Evolutionary conservation across 2,797 vertebrate species (phyloP).

Genomic region (Momotus momota): DNA sequence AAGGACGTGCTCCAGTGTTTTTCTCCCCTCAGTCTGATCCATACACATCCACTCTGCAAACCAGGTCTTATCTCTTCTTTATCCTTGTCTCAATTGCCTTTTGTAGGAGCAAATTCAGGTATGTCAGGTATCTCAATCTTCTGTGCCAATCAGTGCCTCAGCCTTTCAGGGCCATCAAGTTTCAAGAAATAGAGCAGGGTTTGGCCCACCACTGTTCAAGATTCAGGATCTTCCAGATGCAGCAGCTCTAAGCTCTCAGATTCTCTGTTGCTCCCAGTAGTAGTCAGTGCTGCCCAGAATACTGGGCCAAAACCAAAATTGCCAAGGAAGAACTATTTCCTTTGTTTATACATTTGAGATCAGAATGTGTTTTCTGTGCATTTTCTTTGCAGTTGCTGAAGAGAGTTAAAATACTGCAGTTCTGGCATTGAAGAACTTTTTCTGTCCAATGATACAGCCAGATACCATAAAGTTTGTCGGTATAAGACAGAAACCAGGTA

Average conservation of each 20-base stretch:
- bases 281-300: neutral
- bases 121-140: neutral
- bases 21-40: neutral
- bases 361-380: neutral
- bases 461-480: neutral
- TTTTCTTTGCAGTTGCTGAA: neutral
- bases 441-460: neutral
- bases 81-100: neutral
- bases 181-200: neutral
- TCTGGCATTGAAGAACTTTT: neutral
- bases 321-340: neutral
- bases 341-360: neutral
- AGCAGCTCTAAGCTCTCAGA: neutral
- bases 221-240: neutral
- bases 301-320: neutral
- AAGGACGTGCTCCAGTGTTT: neutral
- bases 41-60: neutral
- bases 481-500: neutral
- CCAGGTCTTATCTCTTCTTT: neutral
- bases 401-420: neutral
- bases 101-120: neutral
- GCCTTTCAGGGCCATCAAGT: neutral
- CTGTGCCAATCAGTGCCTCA: neutral
- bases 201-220: neutral
- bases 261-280: neutral